Evolutionary conservation across 1,140 invertebrate species (phyloP), one percentile per base, ranked within the genome.

Genomic region (Bombus pyrosoma): DNA sequence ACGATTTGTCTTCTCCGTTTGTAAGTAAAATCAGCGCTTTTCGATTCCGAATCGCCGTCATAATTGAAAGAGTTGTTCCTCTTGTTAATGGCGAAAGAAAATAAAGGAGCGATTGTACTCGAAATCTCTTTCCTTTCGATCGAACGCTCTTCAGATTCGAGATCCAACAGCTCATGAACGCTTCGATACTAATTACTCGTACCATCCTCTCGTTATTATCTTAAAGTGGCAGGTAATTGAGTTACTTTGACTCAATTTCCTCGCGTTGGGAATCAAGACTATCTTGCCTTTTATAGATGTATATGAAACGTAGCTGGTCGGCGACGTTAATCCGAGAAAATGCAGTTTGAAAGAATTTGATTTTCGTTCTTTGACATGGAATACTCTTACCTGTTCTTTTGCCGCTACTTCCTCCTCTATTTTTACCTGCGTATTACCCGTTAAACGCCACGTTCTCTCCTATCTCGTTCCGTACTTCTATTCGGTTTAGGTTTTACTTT

Each of bases 141-240:
- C 39, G 53, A 53, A 83, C 43, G 64, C 74, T 77, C 43, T 69
- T 57, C 39, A 79, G 83, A 80, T n/a, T 62, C 68, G 53, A 22
- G 83, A 80, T 85, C 32, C 39, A 37, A 85, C 68, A 39, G 53
- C 68, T 73, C 34, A 32, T 53, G 57, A 75, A 80, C 83, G 87
- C 83, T 88, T 83, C 83, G 62, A 86, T 89, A 89, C 81, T 89
- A 89, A 86, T 85, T 88, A 81, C 74, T 83, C 64, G 87, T 39
- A 66, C 88, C 85, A 88, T 86, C 87, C 86, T 86, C 87, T 76
- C 64, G 77, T 89, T 89, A 89, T 83, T 86, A 75, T 89, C 87
- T 82, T 86, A 80, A 79, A 83, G 79, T 81, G 74, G 53, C 64
- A 72, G 88, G 18, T 88, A 89, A 88, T 86, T 86, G 83, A 89